Evolutionary conservation across 2,113 vertebrate species (phyloP).

Genomic region (Erythrolamprus reginae): DNA sequence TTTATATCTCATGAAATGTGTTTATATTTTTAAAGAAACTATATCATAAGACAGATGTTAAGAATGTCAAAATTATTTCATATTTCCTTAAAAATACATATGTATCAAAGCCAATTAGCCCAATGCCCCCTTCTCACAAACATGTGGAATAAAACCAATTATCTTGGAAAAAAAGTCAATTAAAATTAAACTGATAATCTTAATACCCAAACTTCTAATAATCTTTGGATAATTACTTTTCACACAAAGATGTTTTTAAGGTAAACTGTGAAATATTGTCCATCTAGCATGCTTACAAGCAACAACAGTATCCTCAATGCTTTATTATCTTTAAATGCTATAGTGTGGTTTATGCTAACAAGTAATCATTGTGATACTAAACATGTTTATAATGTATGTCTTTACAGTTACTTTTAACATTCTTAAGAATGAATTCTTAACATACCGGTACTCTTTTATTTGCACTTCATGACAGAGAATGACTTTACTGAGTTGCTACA

Average conservation of each 20-base stretch:
- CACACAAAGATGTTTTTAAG: constrained; percentile 64
- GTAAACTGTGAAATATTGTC: constrained; percentile 63
- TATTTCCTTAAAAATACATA: constrained; percentile 50
- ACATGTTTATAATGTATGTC: constrained; percentile 39
- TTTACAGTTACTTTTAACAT: constrained; percentile 33
- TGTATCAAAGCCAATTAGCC: constrained; percentile 57
- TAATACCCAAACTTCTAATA: constrained; percentile 52
- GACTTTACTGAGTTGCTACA: not conserved
- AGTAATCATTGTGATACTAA: constrained; percentile 54
- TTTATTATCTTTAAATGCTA: constrained; percentile 47
- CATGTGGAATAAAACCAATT: constrained; percentile 52
- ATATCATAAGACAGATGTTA: constrained; percentile 2
- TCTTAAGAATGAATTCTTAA: constrained; percentile 40
- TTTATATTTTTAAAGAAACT: constrained; percentile 11
- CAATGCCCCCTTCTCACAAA: constrained; percentile 40
- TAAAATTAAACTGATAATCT: constrained; percentile 63
- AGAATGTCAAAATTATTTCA: constrained; percentile 37
- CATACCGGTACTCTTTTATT: not conserved
- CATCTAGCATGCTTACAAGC: constrained; percentile 52
- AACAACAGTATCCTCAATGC: constrained; percentile 44
- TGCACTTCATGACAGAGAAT: not conserved
- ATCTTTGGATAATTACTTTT: constrained; percentile 67
- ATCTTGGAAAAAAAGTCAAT: constrained; percentile 61
- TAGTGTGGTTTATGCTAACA: constrained; percentile 58
- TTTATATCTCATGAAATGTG: constrained; percentile 25